phyloP scores from a whole-genome alignment of 2,888 invertebrate genomes.

The Spicauda simplicius region DNA sequence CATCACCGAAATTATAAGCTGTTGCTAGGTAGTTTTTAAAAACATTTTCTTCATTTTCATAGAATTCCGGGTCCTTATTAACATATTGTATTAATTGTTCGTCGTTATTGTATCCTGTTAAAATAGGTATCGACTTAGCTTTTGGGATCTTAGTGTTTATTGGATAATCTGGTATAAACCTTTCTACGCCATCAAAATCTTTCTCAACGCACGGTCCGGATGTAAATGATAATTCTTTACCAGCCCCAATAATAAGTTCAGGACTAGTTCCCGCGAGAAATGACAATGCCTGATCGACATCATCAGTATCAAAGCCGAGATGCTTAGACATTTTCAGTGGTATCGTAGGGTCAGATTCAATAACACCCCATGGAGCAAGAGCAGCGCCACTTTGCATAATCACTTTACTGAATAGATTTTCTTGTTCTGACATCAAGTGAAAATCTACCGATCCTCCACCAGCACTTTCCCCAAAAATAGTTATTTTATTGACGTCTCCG shows the following conservation, averaged over 20 bases:
- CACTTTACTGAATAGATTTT: slow-evolving; percentile 47
- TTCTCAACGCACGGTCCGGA: slow-evolving; percentile 40
- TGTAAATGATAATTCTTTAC: slow-evolving; percentile 29
- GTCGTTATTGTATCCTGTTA: slow-evolving; percentile 57
- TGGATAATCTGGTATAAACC: slow-evolving; percentile 46
- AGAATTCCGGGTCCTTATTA: slow-evolving; percentile 7
- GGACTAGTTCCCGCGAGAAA: slow-evolving; percentile 41
- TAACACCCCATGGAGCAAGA: slow-evolving; percentile 40
- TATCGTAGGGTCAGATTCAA: slow-evolving; percentile 38
- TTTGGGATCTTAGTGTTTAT: slow-evolving; percentile 52
- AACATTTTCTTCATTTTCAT: slow-evolving; percentile 3
- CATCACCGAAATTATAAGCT: slow-evolving; percentile 39
- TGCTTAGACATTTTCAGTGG: slow-evolving; percentile 45
- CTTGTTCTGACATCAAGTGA: slow-evolving; percentile 46
- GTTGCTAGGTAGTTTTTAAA: neutral
- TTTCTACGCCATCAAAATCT: slow-evolving; percentile 43
- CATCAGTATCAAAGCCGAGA: slow-evolving; percentile 45
- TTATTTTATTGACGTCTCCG: slow-evolving; percentile 49
- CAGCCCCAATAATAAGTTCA: slow-evolving; percentile 35
- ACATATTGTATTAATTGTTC: slow-evolving; percentile 47
- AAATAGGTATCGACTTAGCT: slow-evolving; percentile 52
- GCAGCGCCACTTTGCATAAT: slow-evolving; percentile 51
- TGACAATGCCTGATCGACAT: slow-evolving; percentile 44
- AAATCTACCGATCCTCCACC: slow-evolving; percentile 49
- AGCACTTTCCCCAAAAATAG: slow-evolving; percentile 51